A percentile compares a stretch with the other conserved stretches of the same genome.
phyloP scores from a whole-genome alignment of 2,888 invertebrate species.

The Parnassius mnemosyne region DNA sequence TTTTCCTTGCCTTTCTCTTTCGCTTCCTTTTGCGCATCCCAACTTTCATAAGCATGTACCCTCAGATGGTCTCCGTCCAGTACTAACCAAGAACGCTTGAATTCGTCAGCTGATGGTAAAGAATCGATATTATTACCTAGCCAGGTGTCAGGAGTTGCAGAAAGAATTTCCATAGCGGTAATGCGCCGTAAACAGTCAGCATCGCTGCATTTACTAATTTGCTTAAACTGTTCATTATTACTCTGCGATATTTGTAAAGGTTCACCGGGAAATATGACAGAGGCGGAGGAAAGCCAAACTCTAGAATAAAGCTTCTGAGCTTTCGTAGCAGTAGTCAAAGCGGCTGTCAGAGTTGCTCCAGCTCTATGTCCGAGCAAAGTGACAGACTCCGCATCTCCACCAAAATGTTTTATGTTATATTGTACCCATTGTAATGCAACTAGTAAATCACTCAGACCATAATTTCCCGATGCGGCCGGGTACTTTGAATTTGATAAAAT shows the following conservation, averaged over 20 bases:
- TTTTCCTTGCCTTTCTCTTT: conserved; percentile 67
- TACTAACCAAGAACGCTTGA: conserved; percentile 87
- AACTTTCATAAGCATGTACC: conserved; percentile 83
- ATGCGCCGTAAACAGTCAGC: conserved; percentile 80
- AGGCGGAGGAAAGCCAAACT: conserved; percentile 90
- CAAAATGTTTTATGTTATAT: conserved; percentile 90
- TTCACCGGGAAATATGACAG: conserved; percentile 86
- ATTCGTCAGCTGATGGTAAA: conserved; percentile 82
- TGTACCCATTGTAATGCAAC: conserved; percentile 89
- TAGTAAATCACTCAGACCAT: conserved; percentile 90
- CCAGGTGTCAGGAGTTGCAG: conserved; percentile 88
- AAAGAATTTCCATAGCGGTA: conserved; percentile 80
- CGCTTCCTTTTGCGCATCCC: conserved; percentile 74
- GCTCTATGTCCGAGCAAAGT: conserved; percentile 92
- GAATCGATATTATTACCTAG: conserved; percentile 79
- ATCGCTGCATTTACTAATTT: conserved; percentile 77
- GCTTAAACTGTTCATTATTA: conserved; percentile 82
- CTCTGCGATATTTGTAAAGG: conserved; percentile 81
- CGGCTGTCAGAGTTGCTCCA: conserved; percentile 91
- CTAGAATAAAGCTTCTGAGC: conserved; percentile 85
- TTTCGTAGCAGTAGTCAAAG: conserved; percentile 82
- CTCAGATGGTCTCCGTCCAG: conserved; percentile 86
- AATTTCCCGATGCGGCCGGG: conserved; percentile 90
- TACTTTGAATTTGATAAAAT: conserved; percentile 84
- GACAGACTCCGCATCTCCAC: conserved; percentile 88